phyloP scores from a whole-genome alignment of 2,888 invertebrate species.

The Erebia ligea region DNA sequence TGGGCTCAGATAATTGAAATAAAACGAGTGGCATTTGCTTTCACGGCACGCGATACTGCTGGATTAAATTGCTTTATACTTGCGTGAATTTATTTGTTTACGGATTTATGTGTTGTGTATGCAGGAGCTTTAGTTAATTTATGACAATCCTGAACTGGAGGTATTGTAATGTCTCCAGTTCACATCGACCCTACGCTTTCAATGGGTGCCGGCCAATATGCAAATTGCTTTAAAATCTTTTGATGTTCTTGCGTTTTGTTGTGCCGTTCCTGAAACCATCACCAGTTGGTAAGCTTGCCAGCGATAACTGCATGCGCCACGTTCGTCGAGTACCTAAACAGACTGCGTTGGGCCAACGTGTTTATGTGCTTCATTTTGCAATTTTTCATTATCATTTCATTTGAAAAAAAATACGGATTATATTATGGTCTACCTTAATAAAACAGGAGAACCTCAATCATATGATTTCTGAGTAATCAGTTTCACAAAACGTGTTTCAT shows the following conservation, averaged over 20 bases:
- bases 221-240: no score
- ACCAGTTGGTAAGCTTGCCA: no score
- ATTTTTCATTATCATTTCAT: no score
- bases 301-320: no score
- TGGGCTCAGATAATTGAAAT: constrained; percentile 61
- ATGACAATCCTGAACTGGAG: neutral
- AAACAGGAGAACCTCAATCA: neutral
- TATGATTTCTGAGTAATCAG: neutral
- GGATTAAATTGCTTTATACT: constrained; percentile 50
- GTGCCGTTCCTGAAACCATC: no score
- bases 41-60: constrained; percentile 62
- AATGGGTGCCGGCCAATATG: no score
- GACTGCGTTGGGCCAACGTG: no score
- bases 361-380: no score
- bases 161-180: neutral
- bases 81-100: constrained; percentile 33
- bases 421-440: neutral
- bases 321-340: no score
- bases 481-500: constrained; percentile 6
- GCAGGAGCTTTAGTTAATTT: constrained; percentile 9
- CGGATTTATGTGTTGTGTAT: constrained; percentile 18
- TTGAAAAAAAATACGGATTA: no score
- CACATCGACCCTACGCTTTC: no score
- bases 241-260: no score
- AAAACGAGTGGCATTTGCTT: constrained; percentile 63